phyloP scores from a whole-genome alignment of 2,113 vertebrate genomes.

The Edolisoma coerulescens region DNA sequence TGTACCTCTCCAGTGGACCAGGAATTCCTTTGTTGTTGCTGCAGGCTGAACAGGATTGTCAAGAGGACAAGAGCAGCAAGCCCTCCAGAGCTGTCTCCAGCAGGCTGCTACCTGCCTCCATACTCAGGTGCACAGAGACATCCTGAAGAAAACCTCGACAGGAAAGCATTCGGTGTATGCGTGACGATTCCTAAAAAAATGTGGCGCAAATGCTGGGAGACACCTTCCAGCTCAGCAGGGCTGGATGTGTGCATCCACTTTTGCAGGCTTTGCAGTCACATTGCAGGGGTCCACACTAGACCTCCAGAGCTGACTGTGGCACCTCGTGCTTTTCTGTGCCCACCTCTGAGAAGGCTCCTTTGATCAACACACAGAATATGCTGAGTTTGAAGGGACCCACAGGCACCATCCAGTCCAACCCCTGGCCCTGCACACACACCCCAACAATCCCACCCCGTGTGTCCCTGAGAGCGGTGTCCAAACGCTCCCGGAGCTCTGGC shows the following conservation, averaged over 20 bases:
- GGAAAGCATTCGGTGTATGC: not conserved
- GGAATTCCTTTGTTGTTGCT: not conserved
- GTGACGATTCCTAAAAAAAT: accelerated
- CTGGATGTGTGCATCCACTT: not conserved
- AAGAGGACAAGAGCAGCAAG: not conserved
- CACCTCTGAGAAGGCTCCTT: not conserved
- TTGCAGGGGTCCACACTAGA: not conserved
- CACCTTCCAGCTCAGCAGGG: not conserved
- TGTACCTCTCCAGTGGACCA: not conserved
- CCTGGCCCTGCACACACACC: not conserved
- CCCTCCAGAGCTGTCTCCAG: not conserved
- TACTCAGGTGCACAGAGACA: not conserved
- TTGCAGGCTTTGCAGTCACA: not conserved
- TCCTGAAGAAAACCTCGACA: not conserved
- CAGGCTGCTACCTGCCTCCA: not conserved
- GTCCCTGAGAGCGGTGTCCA: accelerated
- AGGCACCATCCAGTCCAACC: not conserved
- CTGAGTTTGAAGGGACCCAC: not conserved
- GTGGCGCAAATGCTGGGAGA: not conserved
- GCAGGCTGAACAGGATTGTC: not conserved
- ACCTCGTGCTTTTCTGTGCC: not conserved
- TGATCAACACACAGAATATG: not conserved
- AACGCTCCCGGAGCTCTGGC: not conserved
- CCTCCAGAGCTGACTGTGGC: not conserved
- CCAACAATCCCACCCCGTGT: not conserved